phyloP scores from a whole-genome alignment of 2,888 invertebrate genomes.

The Pomacea canaliculata region DNA sequence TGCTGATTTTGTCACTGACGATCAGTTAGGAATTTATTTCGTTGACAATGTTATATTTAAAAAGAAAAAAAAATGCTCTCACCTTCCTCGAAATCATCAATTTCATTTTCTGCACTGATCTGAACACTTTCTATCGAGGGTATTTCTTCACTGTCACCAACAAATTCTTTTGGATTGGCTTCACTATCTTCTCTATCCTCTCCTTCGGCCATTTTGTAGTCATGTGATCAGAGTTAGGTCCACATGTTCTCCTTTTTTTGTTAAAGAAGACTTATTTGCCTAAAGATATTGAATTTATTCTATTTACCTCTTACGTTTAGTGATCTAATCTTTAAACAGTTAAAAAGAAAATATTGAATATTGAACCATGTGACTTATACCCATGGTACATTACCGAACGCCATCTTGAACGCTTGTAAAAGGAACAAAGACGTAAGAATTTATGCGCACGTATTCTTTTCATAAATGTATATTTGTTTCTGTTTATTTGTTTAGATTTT shows the following conservation, averaged over 20 bases:
- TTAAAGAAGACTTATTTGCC: too few species aligned
- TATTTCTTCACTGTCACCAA: background rate
- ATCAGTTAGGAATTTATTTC: background rate
- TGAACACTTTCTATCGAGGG: slow-evolving; percentile 1
- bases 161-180: background rate
- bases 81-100: slow-evolving; percentile 13
- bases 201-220: background rate
- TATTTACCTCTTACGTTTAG: too few species aligned
- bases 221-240: background rate
- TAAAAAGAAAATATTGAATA: too few species aligned
- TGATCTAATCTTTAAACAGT: too few species aligned
- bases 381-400: too few species aligned
- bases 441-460: too few species aligned
- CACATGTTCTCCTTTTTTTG: background rate
- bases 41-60: background rate
- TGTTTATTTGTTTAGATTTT: too few species aligned
- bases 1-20: slow-evolving; percentile 1
- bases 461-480: too few species aligned
- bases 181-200: background rate
- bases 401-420: too few species aligned
- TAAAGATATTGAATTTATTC: too few species aligned
- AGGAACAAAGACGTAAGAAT: too few species aligned
- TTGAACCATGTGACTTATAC: too few species aligned
- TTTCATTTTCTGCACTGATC: background rate
- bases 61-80: background rate